These are phyloP conservation scores for Lamprotornis superbus DNA, from an alignment of 2,113 vertebrate species.

Conservation along the genomic window DNA sequence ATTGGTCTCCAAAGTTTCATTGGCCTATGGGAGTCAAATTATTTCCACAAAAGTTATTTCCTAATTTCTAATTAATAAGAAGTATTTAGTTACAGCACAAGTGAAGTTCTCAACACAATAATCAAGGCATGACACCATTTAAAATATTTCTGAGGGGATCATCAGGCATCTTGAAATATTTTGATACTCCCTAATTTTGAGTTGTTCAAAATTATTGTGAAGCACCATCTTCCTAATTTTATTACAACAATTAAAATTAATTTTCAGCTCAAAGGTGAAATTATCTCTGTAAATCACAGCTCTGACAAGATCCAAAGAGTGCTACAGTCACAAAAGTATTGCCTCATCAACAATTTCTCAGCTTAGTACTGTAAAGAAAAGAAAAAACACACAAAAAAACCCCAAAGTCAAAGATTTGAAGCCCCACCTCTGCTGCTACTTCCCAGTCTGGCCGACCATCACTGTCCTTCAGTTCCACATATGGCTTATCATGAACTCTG, in stretches of 20 bases:
- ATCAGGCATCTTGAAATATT: neutral
- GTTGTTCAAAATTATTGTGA: neutral
- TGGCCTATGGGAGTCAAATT: neutral
- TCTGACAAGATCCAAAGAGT: neutral
- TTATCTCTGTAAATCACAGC: neutral
- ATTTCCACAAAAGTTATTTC: neutral
- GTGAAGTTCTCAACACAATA: neutral
- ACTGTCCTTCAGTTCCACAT: slow-evolving; percentile 96
- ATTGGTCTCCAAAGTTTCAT: neutral
- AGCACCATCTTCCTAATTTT: neutral
- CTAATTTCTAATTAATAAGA: neutral
- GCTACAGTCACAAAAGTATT: neutral
- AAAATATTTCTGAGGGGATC: neutral
- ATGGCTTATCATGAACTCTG: slow-evolving; percentile 95
- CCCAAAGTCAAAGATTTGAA: neutral
- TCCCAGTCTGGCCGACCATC: slow-evolving; percentile 95
- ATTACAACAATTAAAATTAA: neutral
- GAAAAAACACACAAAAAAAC: neutral
- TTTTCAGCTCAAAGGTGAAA: neutral
- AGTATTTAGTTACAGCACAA: neutral
- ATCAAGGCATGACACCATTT: neutral
- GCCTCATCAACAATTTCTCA: neutral
- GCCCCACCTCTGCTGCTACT: slow-evolving; percentile 91
- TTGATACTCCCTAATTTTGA: neutral
- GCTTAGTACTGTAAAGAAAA: neutral